Conservation (phyloP, 1,140 invertebrate species). For the Scaptomyza hsui region DNA sequence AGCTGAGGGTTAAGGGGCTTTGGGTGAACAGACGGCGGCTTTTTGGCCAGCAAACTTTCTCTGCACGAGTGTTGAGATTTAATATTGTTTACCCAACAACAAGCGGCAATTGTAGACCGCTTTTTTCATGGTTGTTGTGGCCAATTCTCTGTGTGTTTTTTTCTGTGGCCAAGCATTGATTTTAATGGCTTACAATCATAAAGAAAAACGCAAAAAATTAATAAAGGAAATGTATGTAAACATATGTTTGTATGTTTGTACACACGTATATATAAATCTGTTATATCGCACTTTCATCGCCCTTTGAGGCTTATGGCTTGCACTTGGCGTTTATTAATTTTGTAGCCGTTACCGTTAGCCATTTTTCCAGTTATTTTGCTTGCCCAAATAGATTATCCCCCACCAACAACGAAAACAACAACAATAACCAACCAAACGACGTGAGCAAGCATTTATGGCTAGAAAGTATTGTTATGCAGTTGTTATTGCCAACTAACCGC, state of each 20-base stretch:
- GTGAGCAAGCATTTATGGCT: conserved; percentile 67
- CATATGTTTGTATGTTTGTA: neutral
- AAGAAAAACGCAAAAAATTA: conserved; percentile 61
- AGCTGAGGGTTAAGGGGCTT: neutral
- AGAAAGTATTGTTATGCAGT: conserved; percentile 62
- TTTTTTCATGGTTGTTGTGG: conserved; percentile 22
- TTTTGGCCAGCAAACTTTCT: conserved; percentile 72
- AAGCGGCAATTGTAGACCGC: conserved; percentile 57
- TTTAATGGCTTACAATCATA: conserved; percentile 69
- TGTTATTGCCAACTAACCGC: conserved; percentile 60
- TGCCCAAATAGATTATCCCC: conserved; percentile 39
- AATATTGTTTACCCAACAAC: conserved; percentile 69
- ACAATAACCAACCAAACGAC: conserved; percentile 25
- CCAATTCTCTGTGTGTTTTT: conserved; percentile 44
- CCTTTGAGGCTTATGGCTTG: conserved; percentile 34
- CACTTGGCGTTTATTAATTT: conserved; percentile 79
- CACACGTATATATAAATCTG: conserved; percentile 21
- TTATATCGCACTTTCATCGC: conserved; percentile 76
- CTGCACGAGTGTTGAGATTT: conserved; percentile 77
- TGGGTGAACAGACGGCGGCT: conserved; percentile 38
- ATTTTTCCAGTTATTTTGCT: conserved; percentile 15
- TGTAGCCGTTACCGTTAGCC: conserved; percentile 47
- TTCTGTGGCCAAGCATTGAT: conserved; percentile 52
- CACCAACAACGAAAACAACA: neutral
- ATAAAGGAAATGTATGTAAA: conserved; percentile 54